Percentiles rank a stretch among this genome's conserved stretches.
Evolutionary conservation across 2,888 invertebrate species (phyloP).

Genomic region (Diadromus collaris): DNA sequence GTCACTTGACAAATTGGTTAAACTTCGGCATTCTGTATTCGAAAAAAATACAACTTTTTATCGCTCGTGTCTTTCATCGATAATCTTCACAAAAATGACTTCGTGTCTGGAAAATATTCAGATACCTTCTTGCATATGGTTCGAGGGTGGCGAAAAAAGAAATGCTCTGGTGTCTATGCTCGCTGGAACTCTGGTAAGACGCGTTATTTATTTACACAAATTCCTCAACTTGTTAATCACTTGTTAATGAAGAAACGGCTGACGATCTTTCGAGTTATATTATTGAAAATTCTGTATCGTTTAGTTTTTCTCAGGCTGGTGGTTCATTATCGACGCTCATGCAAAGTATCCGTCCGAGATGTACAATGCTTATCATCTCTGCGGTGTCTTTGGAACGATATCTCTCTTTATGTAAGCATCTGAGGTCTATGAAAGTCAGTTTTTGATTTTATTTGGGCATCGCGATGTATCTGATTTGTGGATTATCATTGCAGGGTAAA

Average conservation of each 20-base stretch:
- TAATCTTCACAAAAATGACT: slow-evolving; percentile 76
- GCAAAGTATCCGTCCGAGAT: slow-evolving; percentile 88
- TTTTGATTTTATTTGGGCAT: background rate
- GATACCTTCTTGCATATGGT: slow-evolving; percentile 90
- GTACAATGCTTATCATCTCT: slow-evolving; percentile 92
- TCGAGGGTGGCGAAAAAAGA: slow-evolving; percentile 92
- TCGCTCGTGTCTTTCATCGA: background rate
- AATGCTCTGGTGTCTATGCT: slow-evolving; percentile 93
- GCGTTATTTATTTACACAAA: slow-evolving; percentile 51
- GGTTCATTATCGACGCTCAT: slow-evolving; percentile 98
- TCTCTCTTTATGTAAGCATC: slow-evolving; percentile 93
- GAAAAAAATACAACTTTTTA: background rate
- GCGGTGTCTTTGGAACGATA: slow-evolving; percentile 96
- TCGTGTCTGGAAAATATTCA: slow-evolving; percentile 88
- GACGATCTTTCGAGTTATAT: slow-evolving; percentile 3
- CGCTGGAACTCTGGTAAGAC: slow-evolving; percentile 92
- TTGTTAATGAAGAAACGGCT: background rate
- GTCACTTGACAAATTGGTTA: slow-evolving; percentile 55
- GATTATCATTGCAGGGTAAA: slow-evolving; percentile 86
- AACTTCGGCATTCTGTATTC: slow-evolving; percentile 18
- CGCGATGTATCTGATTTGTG: background rate
- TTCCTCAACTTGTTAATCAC: slow-evolving; percentile 28
- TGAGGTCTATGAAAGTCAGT: slow-evolving; percentile 10
- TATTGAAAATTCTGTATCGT: slow-evolving; percentile 17
- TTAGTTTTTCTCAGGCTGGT: slow-evolving; percentile 98